A percentile compares a stretch with the other conserved stretches of the same genome.
Conservation (phyloP, 2,113 vertebrate species). For the Platichthys flesus region DNA sequence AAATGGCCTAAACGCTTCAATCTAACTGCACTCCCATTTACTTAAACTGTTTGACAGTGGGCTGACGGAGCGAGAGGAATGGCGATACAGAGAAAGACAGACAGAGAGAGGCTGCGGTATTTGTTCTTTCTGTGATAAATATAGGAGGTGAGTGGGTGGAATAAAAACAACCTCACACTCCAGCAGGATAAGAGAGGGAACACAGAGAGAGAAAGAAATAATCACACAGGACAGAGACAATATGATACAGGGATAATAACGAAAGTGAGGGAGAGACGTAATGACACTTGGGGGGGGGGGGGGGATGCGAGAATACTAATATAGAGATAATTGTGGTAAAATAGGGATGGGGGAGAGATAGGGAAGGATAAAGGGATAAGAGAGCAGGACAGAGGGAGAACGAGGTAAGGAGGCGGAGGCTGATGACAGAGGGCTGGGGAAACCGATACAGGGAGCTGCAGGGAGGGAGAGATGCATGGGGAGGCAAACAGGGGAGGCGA, state of each 20-base stretch:
- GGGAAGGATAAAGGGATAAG: slow-evolving; percentile 32
- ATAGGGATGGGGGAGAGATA: slow-evolving; percentile 26
- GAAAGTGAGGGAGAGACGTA: slow-evolving; percentile 50
- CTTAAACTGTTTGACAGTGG: slow-evolving; percentile 69
- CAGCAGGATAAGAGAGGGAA: slow-evolving; percentile 68
- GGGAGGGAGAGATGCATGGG: slow-evolving; percentile 26
- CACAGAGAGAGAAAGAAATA: slow-evolving; percentile 64
- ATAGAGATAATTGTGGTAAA: slow-evolving; percentile 60
- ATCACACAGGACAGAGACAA: slow-evolving; percentile 67
- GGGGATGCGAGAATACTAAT: slow-evolving; percentile 44
- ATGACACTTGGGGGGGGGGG: slow-evolving; percentile 52
- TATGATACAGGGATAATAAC: slow-evolving; percentile 67
- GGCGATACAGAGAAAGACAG: slow-evolving; percentile 62
- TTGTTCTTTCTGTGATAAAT: slow-evolving; percentile 77
- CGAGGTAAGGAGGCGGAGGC: slow-evolving; percentile 3
- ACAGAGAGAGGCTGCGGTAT: slow-evolving; percentile 71
- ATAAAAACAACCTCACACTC: slow-evolving; percentile 72
- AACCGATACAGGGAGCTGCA: slow-evolving; percentile 26
- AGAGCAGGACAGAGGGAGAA: slow-evolving; percentile 37
- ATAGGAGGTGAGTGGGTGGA: slow-evolving; percentile 79
- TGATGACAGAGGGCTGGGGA: slow-evolving; percentile 29
- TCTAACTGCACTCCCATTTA: slow-evolving; percentile 60
- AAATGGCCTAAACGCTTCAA: slow-evolving; percentile 49
- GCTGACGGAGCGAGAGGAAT: slow-evolving; percentile 48
- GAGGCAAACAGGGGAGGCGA: slow-evolving; percentile 26